Percentiles rank a stretch among this genome's conserved stretches.
These are phyloP conservation scores for Drosophila pegasa DNA, from an alignment of 2,888 invertebrate genomes.

Conservation along the genomic window DNA sequence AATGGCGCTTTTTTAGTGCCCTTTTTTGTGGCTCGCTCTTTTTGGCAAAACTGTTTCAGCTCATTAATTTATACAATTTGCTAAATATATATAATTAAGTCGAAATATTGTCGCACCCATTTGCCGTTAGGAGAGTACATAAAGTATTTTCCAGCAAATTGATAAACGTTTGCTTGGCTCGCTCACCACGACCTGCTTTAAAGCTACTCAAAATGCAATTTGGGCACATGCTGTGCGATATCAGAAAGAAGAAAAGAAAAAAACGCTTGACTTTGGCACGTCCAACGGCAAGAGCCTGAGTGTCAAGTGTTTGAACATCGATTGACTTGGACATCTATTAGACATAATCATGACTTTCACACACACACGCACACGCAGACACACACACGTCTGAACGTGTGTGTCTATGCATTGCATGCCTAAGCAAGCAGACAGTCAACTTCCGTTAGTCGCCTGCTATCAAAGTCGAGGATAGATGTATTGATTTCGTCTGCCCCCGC, in stretches of 20 bases:
- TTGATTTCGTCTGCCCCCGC: conserved; percentile 57
- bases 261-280: conserved; percentile 45
- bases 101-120: conserved; percentile 45
- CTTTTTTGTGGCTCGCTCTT: conserved; percentile 21
- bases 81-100: conserved; percentile 70
- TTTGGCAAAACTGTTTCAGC: conserved; percentile 47
- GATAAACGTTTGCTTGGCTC: too few relatives aligned
- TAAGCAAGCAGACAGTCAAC: conserved; percentile 67
- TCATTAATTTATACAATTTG: conserved; percentile 72
- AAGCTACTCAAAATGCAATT: conserved; percentile 14
- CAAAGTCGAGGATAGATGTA: conserved; percentile 46
- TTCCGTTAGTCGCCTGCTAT: conserved; percentile 51
- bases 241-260: not conserved
- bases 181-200: not conserved
- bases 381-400: conserved; percentile 15
- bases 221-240: conserved; percentile 6
- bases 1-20: conserved; percentile 65
- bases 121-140: conserved; percentile 43
- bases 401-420: conserved; percentile 63
- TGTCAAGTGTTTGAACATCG: conserved; percentile 81
- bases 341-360: conserved; percentile 79
- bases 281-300: conserved; percentile 54
- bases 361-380: conserved; percentile 2
- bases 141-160: not conserved
- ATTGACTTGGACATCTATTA: conserved; percentile 83